Evolutionary conservation across 2,888 invertebrate genomes (phyloP).

Genomic region (Philereme vetulata): DNA sequence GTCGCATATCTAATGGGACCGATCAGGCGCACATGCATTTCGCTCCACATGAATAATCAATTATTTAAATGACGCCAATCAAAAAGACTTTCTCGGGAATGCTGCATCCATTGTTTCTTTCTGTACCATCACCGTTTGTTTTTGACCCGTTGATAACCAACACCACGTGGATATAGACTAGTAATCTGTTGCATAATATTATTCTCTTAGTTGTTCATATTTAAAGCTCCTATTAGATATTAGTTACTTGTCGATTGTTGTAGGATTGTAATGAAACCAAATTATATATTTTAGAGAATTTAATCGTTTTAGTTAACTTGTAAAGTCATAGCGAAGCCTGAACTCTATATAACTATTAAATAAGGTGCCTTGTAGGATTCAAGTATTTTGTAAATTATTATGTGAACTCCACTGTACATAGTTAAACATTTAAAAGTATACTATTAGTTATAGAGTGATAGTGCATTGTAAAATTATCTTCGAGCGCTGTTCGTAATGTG

Average conservation of each 20-base stretch:
- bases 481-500: slow-evolving; percentile 65
- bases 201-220: slow-evolving; percentile 82
- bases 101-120: slow-evolving; percentile 56
- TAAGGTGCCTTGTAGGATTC: slow-evolving; percentile 80
- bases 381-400: slow-evolving; percentile 80
- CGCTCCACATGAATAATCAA: slow-evolving; percentile 81
- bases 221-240: slow-evolving; percentile 82
- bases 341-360: slow-evolving; percentile 79
- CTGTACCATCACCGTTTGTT: slow-evolving; percentile 41
- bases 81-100: slow-evolving; percentile 68
- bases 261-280: slow-evolving; percentile 82
- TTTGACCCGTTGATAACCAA: slow-evolving; percentile 59
- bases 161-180: slow-evolving; percentile 67
- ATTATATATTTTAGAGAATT: slow-evolving; percentile 83
- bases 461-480: slow-evolving; percentile 74
- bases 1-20: slow-evolving; percentile 76
- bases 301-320: slow-evolving; percentile 80
- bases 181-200: slow-evolving; percentile 82
- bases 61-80: slow-evolving; percentile 79
- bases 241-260: slow-evolving; percentile 79
- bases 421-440: slow-evolving; percentile 77
- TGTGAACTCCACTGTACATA: slow-evolving; percentile 80
- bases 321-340: slow-evolving; percentile 82
- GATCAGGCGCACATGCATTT: slow-evolving; percentile 77
- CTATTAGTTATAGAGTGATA: slow-evolving; percentile 72